phyloP scores from a whole-genome alignment of 2,888 invertebrate species.

The Teleiodes luculella region DNA sequence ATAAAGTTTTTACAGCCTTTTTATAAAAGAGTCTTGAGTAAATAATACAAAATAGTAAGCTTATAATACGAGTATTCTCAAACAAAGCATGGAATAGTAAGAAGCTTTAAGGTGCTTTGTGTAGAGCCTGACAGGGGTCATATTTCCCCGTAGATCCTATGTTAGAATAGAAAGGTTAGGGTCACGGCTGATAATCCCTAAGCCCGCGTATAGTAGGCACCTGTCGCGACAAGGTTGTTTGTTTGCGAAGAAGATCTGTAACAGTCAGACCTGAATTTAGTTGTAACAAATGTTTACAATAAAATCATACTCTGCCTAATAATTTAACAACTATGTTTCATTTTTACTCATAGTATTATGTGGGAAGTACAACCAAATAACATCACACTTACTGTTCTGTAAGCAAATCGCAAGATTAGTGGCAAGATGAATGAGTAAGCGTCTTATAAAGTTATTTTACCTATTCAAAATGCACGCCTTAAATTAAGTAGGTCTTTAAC shows the following conservation, averaged over 20 bases:
- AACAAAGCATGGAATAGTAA: not conserved
- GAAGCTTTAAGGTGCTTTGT: slow-evolving; percentile 18
- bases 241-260: too few relatives aligned
- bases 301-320: too few relatives aligned
- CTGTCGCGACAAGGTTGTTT: slow-evolving; percentile 1
- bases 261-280: too few relatives aligned
- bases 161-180: slow-evolving; percentile 2
- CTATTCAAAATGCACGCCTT: not conserved
- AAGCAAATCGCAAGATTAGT: too few relatives aligned
- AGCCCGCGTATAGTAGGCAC: not conserved
- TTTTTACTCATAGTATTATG: too few relatives aligned
- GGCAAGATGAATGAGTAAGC: too few relatives aligned
- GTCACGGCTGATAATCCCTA: slow-evolving; percentile 9
- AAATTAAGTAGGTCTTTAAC: not conserved
- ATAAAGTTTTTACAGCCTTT: too few relatives aligned
- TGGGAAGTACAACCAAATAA: too few relatives aligned
- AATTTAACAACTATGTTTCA: too few relatives aligned
- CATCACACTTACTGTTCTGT: too few relatives aligned
- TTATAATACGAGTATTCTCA: not conserved
- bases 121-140: slow-evolving; percentile 16
- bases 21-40: not conserved
- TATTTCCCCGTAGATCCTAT: not conserved
- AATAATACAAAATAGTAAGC: not conserved
- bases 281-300: too few relatives aligned
- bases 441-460: not conserved